Percentiles rank a stretch among this genome's conserved stretches.
Conservation (phyloP, 37 sponge, comb jelly and placozoan species). For the Geodia barretti region DNA sequence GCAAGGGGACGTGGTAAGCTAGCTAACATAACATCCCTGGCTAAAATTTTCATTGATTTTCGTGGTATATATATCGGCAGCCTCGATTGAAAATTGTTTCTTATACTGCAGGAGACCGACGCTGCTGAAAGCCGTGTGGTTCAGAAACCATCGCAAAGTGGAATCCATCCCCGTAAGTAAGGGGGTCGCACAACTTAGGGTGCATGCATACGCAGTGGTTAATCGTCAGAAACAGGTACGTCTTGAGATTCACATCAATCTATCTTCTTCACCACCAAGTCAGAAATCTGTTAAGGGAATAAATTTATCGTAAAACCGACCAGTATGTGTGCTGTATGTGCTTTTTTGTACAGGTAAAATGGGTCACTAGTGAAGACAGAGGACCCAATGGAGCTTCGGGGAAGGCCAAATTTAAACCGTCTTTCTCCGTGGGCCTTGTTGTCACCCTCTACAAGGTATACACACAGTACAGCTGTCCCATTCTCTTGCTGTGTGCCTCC, state of each 20-base stretch:
- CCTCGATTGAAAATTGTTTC: too few relatives aligned
- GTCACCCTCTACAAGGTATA: slow-evolving; percentile 47
- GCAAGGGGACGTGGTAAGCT: slow-evolving; percentile 39
- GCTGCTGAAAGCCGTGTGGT: slow-evolving; percentile 36
- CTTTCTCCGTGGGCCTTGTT: slow-evolving; percentile 20
- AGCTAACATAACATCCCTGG: too few relatives aligned
- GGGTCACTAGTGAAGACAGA: slow-evolving; percentile 26
- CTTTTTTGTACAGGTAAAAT: slow-evolving; percentile 23
- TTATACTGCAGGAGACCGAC: slow-evolving; percentile 50
- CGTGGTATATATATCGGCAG: too few relatives aligned
- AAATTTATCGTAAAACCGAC: too few relatives aligned
- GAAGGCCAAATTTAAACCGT: slow-evolving; percentile 22
- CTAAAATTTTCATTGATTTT: too few relatives aligned
- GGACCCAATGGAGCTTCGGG: slow-evolving; percentile 40
- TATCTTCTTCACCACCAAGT: too few relatives aligned
- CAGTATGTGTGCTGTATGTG: too few relatives aligned
- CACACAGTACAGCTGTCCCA: too few relatives aligned
- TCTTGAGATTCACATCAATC: too few relatives aligned
- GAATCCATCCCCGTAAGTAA: slow-evolving; percentile 29
- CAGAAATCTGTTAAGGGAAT: too few relatives aligned
- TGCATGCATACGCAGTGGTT: neutral
- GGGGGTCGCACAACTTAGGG: neutral
- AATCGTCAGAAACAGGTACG: too few relatives aligned
- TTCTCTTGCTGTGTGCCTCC: too few relatives aligned
- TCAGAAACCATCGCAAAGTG: slow-evolving; percentile 10